phyloP scores from a whole-genome alignment of 1,140 invertebrate species.

The Macrosteles quadrilineatus region DNA sequence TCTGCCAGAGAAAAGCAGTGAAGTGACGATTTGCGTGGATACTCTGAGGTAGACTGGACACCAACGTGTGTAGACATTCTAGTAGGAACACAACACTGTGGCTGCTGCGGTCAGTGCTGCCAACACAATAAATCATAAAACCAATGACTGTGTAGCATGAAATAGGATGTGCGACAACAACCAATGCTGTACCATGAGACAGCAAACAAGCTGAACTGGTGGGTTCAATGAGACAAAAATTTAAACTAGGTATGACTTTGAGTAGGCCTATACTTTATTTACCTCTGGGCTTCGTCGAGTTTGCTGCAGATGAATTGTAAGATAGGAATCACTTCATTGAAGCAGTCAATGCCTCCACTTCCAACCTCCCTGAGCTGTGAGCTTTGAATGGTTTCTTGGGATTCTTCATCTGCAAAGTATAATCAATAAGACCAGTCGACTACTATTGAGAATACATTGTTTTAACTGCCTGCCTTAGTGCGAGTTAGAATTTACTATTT shows the following conservation, averaged over 20 bases:
- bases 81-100: slow-evolving; percentile 65
- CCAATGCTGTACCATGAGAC: no score
- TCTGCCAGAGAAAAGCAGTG: slow-evolving; percentile 87
- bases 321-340: slow-evolving; percentile 86
- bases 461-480: no score
- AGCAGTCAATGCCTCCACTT: slow-evolving; percentile 74
- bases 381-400: slow-evolving; percentile 69
- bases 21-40: slow-evolving; percentile 81
- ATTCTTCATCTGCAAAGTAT: slow-evolving; percentile 71
- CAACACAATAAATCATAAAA: no score
- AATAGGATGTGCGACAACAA: no score
- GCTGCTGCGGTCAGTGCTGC: slow-evolving; percentile 27
- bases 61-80: slow-evolving; percentile 82
- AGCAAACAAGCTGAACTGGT: no score
- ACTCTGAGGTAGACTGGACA: slow-evolving; percentile 77
- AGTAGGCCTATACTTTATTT: slow-evolving; percentile 48
- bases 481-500: no score
- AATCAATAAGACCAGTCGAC: no score
- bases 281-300: slow-evolving; percentile 78
- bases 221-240: no score
- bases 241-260: no score
- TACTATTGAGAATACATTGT: no score
- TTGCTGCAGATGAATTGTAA: slow-evolving; percentile 87
- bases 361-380: slow-evolving; percentile 57
- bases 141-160: no score